These are phyloP conservation scores for Ochlodes sylvanus DNA, from an alignment of 2,888 invertebrate species.

Conservation along the genomic window DNA sequence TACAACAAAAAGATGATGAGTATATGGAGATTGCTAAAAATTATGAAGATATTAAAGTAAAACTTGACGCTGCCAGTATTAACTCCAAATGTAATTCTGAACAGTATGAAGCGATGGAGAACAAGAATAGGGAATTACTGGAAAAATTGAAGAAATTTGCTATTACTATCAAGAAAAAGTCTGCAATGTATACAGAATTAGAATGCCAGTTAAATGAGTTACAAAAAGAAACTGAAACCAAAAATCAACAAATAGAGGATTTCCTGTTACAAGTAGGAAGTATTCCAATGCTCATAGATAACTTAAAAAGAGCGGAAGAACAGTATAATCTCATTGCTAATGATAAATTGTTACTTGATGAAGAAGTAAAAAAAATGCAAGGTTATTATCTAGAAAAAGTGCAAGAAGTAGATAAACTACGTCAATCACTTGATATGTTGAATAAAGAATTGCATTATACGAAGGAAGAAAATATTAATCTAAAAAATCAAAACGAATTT, in stretches of 20 bases:
- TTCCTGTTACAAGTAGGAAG: slow-evolving; percentile 66
- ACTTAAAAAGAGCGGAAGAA: slow-evolving; percentile 70
- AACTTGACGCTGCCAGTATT: slow-evolving; percentile 64
- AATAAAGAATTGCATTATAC: slow-evolving; percentile 59
- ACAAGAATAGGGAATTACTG: slow-evolving; percentile 88
- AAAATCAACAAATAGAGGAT: slow-evolving; percentile 66
- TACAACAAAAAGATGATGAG: slow-evolving; percentile 81
- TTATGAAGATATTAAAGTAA: slow-evolving; percentile 71
- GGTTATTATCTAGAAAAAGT: slow-evolving; percentile 48
- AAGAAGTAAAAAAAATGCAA: slow-evolving; percentile 57
- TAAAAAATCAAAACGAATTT: slow-evolving; percentile 62
- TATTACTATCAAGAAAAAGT: slow-evolving; percentile 90
- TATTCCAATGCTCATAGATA: slow-evolving; percentile 68
- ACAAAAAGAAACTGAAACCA: slow-evolving; percentile 63
- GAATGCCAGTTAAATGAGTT: slow-evolving; percentile 79
- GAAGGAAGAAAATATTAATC: slow-evolving; percentile 59
- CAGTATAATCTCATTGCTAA: slow-evolving; percentile 64
- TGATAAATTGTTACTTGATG: slow-evolving; percentile 57
- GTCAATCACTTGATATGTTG: slow-evolving; percentile 55
- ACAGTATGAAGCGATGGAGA: slow-evolving; percentile 74
- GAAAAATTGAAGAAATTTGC: slow-evolving; percentile 93
- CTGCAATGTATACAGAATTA: slow-evolving; percentile 86
- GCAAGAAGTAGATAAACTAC: slow-evolving; percentile 45
- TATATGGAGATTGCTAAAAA: slow-evolving; percentile 76
- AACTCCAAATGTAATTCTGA: slow-evolving; percentile 74